phyloP scores from a whole-genome alignment of 2,888 invertebrate species.

The Leptopilina drosophilae region DNA sequence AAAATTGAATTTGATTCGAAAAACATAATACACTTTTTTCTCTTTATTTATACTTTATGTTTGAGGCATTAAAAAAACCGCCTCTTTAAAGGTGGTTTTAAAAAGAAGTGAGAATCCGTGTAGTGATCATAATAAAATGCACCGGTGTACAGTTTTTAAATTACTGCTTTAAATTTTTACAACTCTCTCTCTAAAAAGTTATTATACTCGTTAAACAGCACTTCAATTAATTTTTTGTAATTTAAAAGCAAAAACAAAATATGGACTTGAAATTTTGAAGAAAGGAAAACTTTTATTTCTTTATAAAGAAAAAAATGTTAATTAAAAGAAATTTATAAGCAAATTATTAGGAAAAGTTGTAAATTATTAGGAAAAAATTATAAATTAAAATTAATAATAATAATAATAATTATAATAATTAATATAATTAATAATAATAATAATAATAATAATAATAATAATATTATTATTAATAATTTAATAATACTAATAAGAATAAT shows the following conservation, averaged over 20 bases:
- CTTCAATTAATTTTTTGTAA: not conserved
- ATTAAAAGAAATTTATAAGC: too few relatives aligned
- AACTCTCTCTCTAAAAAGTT: not conserved
- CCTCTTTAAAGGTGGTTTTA: not conserved
- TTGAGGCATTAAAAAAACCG: not conserved
- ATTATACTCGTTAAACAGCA: not conserved
- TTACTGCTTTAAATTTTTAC: conserved; percentile 2
- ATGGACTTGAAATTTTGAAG: too few relatives aligned
- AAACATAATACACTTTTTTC: not conserved
- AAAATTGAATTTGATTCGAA: not conserved
- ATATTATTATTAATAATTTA: too few relatives aligned
- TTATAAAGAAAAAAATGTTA: too few relatives aligned
- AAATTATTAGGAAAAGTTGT: too few relatives aligned
- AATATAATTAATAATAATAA: too few relatives aligned
- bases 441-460: too few relatives aligned
- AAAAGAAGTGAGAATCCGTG: not conserved
- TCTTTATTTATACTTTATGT: not conserved
- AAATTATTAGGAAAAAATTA: too few relatives aligned
- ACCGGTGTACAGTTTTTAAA: not conserved
- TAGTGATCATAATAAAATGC: not conserved
- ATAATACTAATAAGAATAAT: too few relatives aligned
- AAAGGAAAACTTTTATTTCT: too few relatives aligned
- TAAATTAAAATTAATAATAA: too few relatives aligned
- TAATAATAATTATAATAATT: too few relatives aligned
- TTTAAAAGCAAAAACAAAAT: not conserved